phyloP scores from a whole-genome alignment of 2,797 vertebrate species.

The Helicolenus hilgendorfi region DNA sequence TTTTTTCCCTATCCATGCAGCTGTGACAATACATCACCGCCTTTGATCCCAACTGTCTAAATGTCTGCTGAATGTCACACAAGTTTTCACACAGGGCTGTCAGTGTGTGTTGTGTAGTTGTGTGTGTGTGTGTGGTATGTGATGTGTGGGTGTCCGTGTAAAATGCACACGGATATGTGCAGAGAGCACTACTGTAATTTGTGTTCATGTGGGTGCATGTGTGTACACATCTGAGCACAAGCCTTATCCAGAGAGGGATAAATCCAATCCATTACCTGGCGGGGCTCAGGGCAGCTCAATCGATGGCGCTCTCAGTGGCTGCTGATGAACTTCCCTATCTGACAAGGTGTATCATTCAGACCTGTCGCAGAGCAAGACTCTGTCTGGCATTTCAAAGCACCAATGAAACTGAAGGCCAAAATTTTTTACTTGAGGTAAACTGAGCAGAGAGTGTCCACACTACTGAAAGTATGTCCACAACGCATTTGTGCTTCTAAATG shows the following conservation, averaged over 20 bases:
- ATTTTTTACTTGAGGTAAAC: constrained; percentile 23
- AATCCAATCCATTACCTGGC: constrained; percentile 87
- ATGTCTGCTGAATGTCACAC: constrained; percentile 74
- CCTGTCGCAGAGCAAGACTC: constrained; percentile 70
- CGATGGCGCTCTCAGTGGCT: constrained; percentile 84
- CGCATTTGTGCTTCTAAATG: constrained; percentile 5
- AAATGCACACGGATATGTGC: constrained; percentile 19
- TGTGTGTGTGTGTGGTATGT: neutral
- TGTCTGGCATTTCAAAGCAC: constrained; percentile 71
- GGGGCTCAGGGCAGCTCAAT: constrained; percentile 81
- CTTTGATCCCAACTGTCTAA: constrained; percentile 78
- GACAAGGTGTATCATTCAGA: constrained; percentile 87
- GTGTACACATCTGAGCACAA: constrained; percentile 43
- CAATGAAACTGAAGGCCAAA: constrained; percentile 63
- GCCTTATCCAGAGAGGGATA: constrained; percentile 81
- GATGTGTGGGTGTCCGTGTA: constrained; percentile 7
- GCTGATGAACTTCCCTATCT: constrained; percentile 87
- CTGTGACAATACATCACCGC: constrained; percentile 80
- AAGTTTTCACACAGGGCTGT: constrained; percentile 58
- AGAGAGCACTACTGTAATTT: constrained; percentile 16
- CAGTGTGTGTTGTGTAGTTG: constrained; percentile 35
- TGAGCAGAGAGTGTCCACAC: constrained; percentile 3
- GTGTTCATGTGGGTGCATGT: constrained; percentile 19
- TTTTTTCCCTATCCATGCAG: constrained; percentile 64
- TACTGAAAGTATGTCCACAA: neutral